phyloP scores from a whole-genome alignment of 1,140 invertebrate genomes.

The Drosophila ficusphila region DNA sequence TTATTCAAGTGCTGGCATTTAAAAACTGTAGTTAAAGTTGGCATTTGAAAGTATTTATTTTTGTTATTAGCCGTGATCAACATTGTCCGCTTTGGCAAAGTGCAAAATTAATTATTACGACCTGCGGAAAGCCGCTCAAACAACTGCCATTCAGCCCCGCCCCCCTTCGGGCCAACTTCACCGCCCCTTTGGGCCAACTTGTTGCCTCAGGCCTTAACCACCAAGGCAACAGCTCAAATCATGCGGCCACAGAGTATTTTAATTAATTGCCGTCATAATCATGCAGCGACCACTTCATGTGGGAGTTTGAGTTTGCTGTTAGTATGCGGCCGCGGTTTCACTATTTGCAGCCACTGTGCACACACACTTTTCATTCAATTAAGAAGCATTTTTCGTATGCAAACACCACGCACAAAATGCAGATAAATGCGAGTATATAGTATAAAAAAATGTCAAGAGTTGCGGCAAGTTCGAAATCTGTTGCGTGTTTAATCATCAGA shows the following conservation, averaged over 20 bases:
- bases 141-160: background rate
- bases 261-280: constrained; percentile 71
- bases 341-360: constrained; percentile 41
- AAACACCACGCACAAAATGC: constrained; percentile 20
- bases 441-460: constrained; percentile 53
- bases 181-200: constrained; percentile 5
- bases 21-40: background rate
- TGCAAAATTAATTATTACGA: constrained; percentile 46
- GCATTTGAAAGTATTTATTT: constrained; percentile 19
- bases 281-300: constrained; percentile 31
- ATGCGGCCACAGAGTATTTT: constrained; percentile 29
- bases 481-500: constrained; percentile 41
- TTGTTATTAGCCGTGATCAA: constrained; percentile 25
- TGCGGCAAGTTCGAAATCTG: constrained; percentile 9
- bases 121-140: constrained; percentile 13
- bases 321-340: constrained; percentile 31
- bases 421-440: no score
- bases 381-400: constrained; percentile 34
- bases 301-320: constrained; percentile 15
- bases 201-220: constrained; percentile 17
- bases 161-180: constrained; percentile 1
- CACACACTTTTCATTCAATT: constrained; percentile 38
- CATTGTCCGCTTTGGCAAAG: constrained; percentile 25
- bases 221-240: constrained; percentile 40
- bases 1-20: constrained; percentile 21